Conservation (phyloP, 2,113 vertebrate species). For the Myrmecophaga tridactyla region DNA sequence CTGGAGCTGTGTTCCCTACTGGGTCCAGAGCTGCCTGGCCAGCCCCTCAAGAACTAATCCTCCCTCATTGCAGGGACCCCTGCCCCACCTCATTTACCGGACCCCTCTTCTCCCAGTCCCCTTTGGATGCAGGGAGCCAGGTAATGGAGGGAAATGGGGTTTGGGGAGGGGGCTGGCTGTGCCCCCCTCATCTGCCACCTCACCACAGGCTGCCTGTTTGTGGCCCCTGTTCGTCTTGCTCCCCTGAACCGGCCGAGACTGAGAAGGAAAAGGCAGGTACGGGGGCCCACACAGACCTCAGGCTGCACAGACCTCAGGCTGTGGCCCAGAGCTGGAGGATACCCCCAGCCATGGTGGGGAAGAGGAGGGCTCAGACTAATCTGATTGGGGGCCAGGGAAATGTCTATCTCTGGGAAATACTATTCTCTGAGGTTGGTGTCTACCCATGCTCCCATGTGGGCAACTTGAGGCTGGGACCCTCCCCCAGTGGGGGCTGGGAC, state of each 20-base stretch:
- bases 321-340: slow-evolving; percentile 9
- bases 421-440: not conserved
- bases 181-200: slow-evolving; percentile 36
- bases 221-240: slow-evolving; percentile 22
- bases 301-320: slow-evolving; percentile 51
- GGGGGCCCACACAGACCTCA: slow-evolving; percentile 64
- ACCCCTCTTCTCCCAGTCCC: slow-evolving; percentile 70
- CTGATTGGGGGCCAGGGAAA: not conserved
- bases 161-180: not conserved
- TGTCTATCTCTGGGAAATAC: no score
- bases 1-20: not conserved
- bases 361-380: rapidly evolving
- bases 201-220: slow-evolving; percentile 81
- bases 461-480: not conserved
- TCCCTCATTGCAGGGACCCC: slow-evolving; percentile 77
- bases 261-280: slow-evolving; percentile 85
- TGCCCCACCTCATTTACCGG: slow-evolving; percentile 81
- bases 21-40: not conserved
- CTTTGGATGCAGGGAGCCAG: slow-evolving; percentile 77
- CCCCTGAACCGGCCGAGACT: slow-evolving; percentile 67
- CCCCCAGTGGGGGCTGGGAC: not conserved
- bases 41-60: slow-evolving; percentile 25
- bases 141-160: slow-evolving; percentile 74
- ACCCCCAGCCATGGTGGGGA: not conserved
- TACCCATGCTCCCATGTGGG: not conserved